Evolutionary conservation across 2,113 vertebrate genomes (phyloP).

Genomic region (Astatoreochromis straeleni): DNA sequence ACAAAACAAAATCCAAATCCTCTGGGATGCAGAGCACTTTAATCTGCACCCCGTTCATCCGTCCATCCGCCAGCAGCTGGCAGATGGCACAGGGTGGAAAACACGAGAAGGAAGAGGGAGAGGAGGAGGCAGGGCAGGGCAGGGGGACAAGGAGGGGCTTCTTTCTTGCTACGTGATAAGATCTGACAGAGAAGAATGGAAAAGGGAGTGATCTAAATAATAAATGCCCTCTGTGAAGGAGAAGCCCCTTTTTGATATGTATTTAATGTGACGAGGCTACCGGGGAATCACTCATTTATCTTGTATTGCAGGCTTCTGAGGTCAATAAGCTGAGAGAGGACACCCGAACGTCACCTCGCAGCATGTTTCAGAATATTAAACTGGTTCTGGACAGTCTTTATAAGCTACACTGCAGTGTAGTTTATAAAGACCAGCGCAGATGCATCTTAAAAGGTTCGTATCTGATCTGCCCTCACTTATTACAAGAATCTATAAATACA

Average conservation of each 20-base stretch:
- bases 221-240: constrained; percentile 8
- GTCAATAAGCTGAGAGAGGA: not conserved
- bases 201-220: constrained; percentile 32
- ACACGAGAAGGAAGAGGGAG: not conserved
- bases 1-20: constrained; percentile 27
- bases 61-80: constrained; percentile 41
- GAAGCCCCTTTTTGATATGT: constrained; percentile 8
- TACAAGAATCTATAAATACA: not conserved
- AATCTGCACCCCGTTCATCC: constrained; percentile 40
- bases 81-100: constrained; percentile 27
- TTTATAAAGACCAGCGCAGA: not conserved
- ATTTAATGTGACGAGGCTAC: constrained; percentile 22
- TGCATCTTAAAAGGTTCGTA: not conserved
- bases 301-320: not conserved
- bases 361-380: not conserved
- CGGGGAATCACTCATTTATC: not conserved
- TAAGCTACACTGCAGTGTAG: not conserved
- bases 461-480: not conserved
- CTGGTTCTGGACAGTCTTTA: not conserved
- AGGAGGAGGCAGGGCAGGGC: not conserved
- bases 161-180: constrained; percentile 7
- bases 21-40: constrained; percentile 30
- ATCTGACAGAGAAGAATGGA: constrained; percentile 18
- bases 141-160: constrained; percentile 17
- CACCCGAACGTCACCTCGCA: not conserved